Base-by-base conservation (phyloP, 1,140 invertebrate species). In the Trichonephila clavipes region DNA sequence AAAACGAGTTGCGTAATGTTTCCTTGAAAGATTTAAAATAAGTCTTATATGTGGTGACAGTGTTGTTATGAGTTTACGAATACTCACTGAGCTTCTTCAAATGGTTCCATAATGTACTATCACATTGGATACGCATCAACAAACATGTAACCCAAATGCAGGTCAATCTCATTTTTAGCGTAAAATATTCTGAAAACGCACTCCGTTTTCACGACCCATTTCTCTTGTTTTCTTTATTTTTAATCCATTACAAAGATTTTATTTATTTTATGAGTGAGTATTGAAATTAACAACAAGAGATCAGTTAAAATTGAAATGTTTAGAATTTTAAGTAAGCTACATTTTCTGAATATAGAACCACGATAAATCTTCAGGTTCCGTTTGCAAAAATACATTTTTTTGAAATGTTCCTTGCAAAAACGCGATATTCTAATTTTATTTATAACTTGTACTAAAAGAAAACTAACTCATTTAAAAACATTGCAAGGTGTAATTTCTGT, bases 21-120 rank as follows among this genome's bases (percentile, higher is more conserved):
- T 40, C 28, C 18, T 18, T 40, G 28, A 40, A 72, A 19, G 62
- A 34, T 40, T 77, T 40, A 7, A 40, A 77, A 77, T 77, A 12
- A 28, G 34, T 18, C 16, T 77, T 77, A 77, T 77, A 18, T 34
- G 4, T 40, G 34, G 28, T 16, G 2, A 28, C 18, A 18, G 1
- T 18, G 28, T 18, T 77, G 72, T 77, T 77, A 18, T 6, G 72
- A 77, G 34, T 77, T 77, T 77, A 12, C 34, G 72, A 77, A 77
- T 34, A 77, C 34, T 77, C 72, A 40, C 28, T 40, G 72, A 6
- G 28, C 24, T 77, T 40, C 72, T 77, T 77, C 34, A 77, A 77
- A 77, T 77, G 72, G 72, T 77, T 40, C 34, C 28, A 34, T 40
- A 40, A 77, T 77, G 72, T 77, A 77, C 72, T 77, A 28, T 77